Percentiles rank a stretch among this genome's conserved stretches.
phyloP scores from a whole-genome alignment of 1,140 invertebrate genomes.

The Nasonia longicornis region DNA sequence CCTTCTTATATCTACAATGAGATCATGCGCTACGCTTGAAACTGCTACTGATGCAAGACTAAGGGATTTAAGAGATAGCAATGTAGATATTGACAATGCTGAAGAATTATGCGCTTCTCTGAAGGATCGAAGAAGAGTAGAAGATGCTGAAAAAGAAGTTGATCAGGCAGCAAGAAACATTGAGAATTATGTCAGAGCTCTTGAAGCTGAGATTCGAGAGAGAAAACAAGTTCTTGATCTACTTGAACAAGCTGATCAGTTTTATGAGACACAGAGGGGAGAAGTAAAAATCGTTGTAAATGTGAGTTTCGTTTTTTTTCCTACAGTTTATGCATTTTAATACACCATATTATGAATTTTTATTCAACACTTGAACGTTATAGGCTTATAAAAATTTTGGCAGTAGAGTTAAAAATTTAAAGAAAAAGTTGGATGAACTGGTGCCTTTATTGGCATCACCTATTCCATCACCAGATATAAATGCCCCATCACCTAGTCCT shows the following conservation, averaged over 20 bases:
- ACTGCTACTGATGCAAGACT: conserved; percentile 65
- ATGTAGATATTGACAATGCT: conserved; percentile 71
- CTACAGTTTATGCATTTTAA: conserved; percentile 27
- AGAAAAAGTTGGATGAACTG: conserved; percentile 86
- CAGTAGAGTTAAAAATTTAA: conserved; percentile 84
- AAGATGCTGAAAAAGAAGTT: conserved; percentile 89
- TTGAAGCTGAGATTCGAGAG: conserved; percentile 86
- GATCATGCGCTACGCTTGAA: conserved; percentile 70
- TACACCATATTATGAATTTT: conserved; percentile 34
- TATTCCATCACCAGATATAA: conserved; percentile 81
- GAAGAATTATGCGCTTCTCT: conserved; percentile 77
- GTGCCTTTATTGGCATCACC: conserved; percentile 75
- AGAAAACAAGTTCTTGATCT: conserved; percentile 80
- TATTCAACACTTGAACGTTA: conserved; percentile 43
- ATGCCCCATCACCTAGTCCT: conserved; percentile 87
- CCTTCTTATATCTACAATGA: conserved; percentile 69
- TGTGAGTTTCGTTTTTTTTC: conserved; percentile 73
- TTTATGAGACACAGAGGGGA: conserved; percentile 88
- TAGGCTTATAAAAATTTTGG: conserved; percentile 95
- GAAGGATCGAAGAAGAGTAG: conserved; percentile 86
- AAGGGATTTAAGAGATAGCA: conserved; percentile 62
- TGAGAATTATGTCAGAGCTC: conserved; percentile 82
- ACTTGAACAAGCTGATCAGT: conserved; percentile 84
- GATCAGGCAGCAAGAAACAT: conserved; percentile 83
- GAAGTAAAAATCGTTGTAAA: conserved; percentile 94